Conservation (phyloP, 2,113 vertebrate genomes). For the Odocoileus hemionus region DNA sequence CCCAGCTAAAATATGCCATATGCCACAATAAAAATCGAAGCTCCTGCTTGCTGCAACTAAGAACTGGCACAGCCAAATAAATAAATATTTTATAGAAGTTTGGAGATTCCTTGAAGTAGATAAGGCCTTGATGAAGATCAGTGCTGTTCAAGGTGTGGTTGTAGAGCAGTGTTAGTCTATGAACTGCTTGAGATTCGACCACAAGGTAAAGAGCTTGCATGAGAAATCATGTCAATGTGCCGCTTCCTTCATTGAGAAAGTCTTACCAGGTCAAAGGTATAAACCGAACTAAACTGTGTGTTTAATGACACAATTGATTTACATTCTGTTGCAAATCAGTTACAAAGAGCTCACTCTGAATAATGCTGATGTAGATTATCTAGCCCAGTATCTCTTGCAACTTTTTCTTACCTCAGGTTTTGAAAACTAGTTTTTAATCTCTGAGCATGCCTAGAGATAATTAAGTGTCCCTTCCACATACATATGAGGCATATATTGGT, state of each 20-base stretch:
- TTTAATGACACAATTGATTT: background rate
- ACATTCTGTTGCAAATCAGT: background rate
- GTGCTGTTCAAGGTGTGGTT: background rate
- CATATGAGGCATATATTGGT: background rate
- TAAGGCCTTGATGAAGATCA: background rate
- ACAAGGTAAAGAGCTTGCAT: background rate
- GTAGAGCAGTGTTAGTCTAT: background rate
- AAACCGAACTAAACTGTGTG: background rate
- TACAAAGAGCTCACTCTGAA: background rate
- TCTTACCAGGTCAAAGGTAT: background rate
- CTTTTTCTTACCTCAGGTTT: background rate
- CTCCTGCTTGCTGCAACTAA: background rate
- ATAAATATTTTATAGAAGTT: background rate
- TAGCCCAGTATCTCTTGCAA: background rate
- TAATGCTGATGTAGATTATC: background rate
- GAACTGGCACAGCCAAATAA: background rate
- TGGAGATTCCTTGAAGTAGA: background rate
- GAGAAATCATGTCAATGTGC: background rate
- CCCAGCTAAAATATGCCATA: background rate
- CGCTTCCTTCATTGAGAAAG: background rate
- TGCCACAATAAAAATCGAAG: background rate
- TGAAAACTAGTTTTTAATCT: background rate
- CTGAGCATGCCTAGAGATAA: background rate
- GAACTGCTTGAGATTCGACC: background rate
- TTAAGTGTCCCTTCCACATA: background rate